Conservation (phyloP, 2,113 vertebrate species). For the Paraplagusia blochii region DNA sequence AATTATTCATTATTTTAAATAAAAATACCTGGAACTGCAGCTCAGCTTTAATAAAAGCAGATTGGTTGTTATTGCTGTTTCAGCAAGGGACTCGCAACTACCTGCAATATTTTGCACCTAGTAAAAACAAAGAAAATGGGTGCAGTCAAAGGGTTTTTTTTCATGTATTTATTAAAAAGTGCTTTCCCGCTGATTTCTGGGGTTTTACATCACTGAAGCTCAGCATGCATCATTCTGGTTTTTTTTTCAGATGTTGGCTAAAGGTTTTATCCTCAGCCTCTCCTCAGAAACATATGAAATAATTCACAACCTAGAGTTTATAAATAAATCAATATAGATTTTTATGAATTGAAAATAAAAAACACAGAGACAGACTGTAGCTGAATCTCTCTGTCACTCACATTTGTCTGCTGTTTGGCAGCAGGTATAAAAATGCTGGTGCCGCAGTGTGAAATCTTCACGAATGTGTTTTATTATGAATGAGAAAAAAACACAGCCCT, state of each 20-base stretch:
- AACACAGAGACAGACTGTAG: not conserved
- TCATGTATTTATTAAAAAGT: not conserved
- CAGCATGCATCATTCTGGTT: conserved; percentile 17
- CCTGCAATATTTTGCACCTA: not conserved
- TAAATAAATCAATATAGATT: not conserved
- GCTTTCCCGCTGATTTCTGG: not conserved
- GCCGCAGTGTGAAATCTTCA: too few relatives aligned
- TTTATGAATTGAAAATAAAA: not conserved
- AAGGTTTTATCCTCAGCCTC: conserved; percentile 14
- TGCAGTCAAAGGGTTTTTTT: not conserved
- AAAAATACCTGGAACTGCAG: not conserved
- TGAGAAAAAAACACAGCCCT: too few relatives aligned
- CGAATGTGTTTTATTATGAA: too few relatives aligned
- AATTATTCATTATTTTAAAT: not conserved
- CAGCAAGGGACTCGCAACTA: not conserved
- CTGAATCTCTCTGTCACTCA: too few relatives aligned
- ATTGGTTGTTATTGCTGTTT: not conserved
- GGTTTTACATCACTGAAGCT: conserved; percentile 4
- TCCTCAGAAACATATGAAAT: conserved; percentile 7
- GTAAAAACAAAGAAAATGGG: not conserved
- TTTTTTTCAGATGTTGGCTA: not conserved
- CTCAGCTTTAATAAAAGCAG: not conserved
- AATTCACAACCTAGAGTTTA: conserved; percentile 1
- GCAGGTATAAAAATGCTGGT: too few relatives aligned
- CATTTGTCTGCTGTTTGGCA: too few relatives aligned